Evolutionary conservation across 2,888 invertebrate genomes (phyloP).

Genomic region (Unio pictorum): DNA sequence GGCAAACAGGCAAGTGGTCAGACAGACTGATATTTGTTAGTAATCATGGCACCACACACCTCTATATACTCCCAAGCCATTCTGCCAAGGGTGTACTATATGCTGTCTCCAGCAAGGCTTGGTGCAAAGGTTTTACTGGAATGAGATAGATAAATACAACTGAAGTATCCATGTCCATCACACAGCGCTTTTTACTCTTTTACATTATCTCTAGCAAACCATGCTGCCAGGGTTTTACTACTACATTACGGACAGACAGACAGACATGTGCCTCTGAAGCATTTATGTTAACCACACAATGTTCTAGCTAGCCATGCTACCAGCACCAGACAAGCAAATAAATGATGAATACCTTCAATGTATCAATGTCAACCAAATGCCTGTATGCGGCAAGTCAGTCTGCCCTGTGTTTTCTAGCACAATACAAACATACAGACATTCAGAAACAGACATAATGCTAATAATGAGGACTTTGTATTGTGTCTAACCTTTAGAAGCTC

Average conservation of each 20-base stretch:
- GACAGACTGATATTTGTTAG: no score
- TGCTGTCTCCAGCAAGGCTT: conserved; percentile 81
- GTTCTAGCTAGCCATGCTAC: conserved; percentile 73
- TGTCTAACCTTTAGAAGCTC: no score
- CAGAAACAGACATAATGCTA: background rate
- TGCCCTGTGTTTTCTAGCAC: conserved; percentile 77
- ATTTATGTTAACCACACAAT: conserved; percentile 96
- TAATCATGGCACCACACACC: no score
- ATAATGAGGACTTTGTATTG: no score
- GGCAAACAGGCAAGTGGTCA: no score
- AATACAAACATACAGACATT: conserved; percentile 29
- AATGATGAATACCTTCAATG: conserved; percentile 76
- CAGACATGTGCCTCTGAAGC: conserved; percentile 77
- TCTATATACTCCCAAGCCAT: no score
- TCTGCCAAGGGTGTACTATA: no score
- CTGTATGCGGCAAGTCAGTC: conserved; percentile 87
- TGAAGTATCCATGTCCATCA: conserved; percentile 92
- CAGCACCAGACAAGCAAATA: background rate
- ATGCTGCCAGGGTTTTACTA: conserved; percentile 80
- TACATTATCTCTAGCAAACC: conserved; percentile 79
- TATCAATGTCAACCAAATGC: conserved; percentile 97
- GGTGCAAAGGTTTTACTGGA: conserved; percentile 79
- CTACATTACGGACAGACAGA: conserved; percentile 69
- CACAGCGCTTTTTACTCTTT: conserved; percentile 63
- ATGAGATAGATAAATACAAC: conserved; percentile 43